Evolutionary conservation across 2,113 vertebrate genomes (phyloP).

Genomic region (Proteles cristata): DNA sequence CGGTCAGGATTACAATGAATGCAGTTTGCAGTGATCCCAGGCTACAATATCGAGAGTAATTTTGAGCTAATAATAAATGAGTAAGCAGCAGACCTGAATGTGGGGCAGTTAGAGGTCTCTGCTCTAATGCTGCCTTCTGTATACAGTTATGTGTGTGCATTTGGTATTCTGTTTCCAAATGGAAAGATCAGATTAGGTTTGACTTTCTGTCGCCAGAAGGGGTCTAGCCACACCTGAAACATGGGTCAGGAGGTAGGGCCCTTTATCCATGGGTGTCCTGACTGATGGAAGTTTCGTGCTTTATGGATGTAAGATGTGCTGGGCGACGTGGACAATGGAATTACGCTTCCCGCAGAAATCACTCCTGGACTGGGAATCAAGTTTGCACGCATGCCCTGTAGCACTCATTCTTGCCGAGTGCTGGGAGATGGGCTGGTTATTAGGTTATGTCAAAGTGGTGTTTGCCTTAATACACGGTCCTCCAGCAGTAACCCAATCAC

Average conservation of each 20-base stretch:
- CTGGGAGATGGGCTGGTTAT: slow-evolving; percentile 65
- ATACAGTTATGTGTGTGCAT: not conserved
- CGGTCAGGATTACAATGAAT: not conserved
- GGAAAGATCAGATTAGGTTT: slow-evolving; percentile 84
- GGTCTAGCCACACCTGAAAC: slow-evolving; percentile 75
- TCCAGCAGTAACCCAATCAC: slow-evolving; percentile 71
- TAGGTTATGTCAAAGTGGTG: slow-evolving; percentile 74
- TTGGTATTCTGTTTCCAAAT: slow-evolving; percentile 66
- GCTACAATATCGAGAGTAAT: slow-evolving; percentile 7
- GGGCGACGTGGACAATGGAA: slow-evolving; percentile 76
- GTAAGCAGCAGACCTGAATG: not conserved
- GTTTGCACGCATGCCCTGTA: slow-evolving; percentile 73
- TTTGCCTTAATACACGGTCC: slow-evolving; percentile 69
- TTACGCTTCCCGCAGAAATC: slow-evolving; percentile 80
- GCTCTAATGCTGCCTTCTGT: not conserved
- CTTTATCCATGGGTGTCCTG: slow-evolving; percentile 84
- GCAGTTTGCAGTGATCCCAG: slow-evolving; percentile 21
- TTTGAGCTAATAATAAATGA: slow-evolving; percentile 59
- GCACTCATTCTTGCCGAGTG: slow-evolving; percentile 70
- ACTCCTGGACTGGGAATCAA: slow-evolving; percentile 82
- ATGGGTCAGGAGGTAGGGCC: slow-evolving; percentile 78
- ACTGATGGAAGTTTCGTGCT: slow-evolving; percentile 72
- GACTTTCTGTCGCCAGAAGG: slow-evolving; percentile 83
- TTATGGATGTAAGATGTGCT: slow-evolving; percentile 78
- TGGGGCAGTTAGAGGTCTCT: not conserved